Evolutionary conservation across 2,888 invertebrate genomes (phyloP).

Genomic region (Deladenus siricidicola): DNA sequence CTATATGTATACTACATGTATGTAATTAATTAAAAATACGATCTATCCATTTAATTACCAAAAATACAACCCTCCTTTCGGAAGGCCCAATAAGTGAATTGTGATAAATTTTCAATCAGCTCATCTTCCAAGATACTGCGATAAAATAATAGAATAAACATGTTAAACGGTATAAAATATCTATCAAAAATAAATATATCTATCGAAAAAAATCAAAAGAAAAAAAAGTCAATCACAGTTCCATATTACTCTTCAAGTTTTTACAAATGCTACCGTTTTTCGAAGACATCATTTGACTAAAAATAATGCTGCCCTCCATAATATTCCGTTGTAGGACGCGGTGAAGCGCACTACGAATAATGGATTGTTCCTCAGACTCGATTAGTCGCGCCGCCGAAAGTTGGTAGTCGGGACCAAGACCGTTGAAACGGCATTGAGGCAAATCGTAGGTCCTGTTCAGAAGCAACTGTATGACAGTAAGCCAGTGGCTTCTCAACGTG

Average conservation of each 20-base stretch:
- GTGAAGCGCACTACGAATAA: constrained; percentile 27
- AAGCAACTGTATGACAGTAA: constrained; percentile 33
- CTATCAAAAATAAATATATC: no score
- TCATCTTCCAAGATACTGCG: no score
- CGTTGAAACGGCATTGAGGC: constrained; percentile 21
- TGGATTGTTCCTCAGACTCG: constrained; percentile 27
- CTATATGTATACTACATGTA: no score
- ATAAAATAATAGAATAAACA: no score
- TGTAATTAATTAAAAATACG: no score
- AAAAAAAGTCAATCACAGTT: no score
- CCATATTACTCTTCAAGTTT: background rate
- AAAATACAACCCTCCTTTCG: no score
- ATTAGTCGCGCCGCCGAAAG: constrained; percentile 21
- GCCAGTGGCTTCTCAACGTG: constrained; percentile 30
- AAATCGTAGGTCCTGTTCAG: constrained; percentile 30
- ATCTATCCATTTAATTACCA: no score
- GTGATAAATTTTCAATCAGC: no score
- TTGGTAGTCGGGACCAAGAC: constrained; percentile 16
- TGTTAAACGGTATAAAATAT: no score
- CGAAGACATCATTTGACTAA: background rate
- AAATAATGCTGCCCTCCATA: background rate
- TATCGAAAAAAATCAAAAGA: no score
- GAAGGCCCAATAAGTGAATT: no score
- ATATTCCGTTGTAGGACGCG: constrained; percentile 23
- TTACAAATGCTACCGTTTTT: background rate